Evolutionary conservation across 2,113 vertebrate genomes (phyloP), one percentile per base, ranked within the genome.

Genomic region (Gobio gobio): DNA sequence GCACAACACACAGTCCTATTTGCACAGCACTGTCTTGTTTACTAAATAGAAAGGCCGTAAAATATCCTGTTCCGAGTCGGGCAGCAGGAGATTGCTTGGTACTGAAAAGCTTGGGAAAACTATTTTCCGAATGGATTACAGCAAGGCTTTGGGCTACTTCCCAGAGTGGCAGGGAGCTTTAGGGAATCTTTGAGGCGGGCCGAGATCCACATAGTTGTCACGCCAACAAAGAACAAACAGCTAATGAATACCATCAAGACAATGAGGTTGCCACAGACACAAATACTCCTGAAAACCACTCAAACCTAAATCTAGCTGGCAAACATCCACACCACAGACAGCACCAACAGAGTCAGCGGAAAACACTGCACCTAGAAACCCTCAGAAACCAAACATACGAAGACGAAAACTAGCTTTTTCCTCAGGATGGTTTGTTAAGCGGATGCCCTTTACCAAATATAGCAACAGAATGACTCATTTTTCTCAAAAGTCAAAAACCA

Each of bases 171-270:
- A 70, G 20, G 26, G 24, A 73, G 49, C 22, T 3, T 54, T 63
- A 14, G 54, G 70, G 83, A 54, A 40, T 56, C 63, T 68, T 54
- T 16, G 33, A 12, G 49, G 1, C 26, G 77, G n/a, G 49, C 77
- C 5, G 18, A 73, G 40, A 45, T 22, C 29, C 33, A 64, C 79
- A 83, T 78, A 40, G 73, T 66, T 29, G 66, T 75, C 86, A 84
- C 24, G 29, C 68, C 86, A 54, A 82, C 83, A 73, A 78, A 59
- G 20, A 59, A 80, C 80, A 77, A 88, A 82, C 40, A 40, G 74
- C 33, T 83, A 73, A 85, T 58, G 79, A 63, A 49, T 83, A 43
- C 51, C 40, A 9, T 33, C 6, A 68, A 85, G 45, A 72, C 36
- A 80, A 83, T 79, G 61, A 26, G 47, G 66, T 29, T 78, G 16